These are phyloP conservation scores for Aphelinus atriplicis DNA, from an alignment of 1,140 invertebrate genomes.

Conservation along the genomic window DNA sequence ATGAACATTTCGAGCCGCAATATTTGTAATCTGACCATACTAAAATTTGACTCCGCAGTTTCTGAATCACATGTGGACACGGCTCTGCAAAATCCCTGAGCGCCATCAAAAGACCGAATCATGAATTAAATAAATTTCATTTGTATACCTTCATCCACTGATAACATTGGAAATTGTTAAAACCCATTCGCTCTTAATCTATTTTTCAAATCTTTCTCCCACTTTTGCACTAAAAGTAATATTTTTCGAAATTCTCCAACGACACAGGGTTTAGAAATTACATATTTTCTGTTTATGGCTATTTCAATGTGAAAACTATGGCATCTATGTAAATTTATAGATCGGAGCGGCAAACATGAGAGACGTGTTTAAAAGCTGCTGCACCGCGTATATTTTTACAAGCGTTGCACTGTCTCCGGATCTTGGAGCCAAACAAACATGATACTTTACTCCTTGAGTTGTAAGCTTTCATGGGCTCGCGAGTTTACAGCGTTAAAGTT, in stretches of 20 bases:
- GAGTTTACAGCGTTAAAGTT: constrained; percentile 3
- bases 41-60: constrained; percentile 46
- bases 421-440: constrained; percentile 50
- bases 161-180: no score
- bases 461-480: constrained; percentile 45
- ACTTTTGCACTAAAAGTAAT: no score
- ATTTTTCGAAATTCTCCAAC: no score
- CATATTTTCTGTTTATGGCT: no score
- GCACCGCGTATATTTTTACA: constrained; percentile 48
- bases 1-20: constrained; percentile 46
- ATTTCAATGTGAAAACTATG: no score
- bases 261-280: no score
- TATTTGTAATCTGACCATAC: constrained; percentile 47
- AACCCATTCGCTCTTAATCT: no score
- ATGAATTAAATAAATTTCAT: no score
- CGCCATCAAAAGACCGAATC: neutral
- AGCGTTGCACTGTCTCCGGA: constrained; percentile 40
- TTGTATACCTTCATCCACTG: no score
- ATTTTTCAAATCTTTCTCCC: no score
- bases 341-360: neutral
- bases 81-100: constrained; percentile 48
- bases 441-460: neutral
- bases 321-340: no score
- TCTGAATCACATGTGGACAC: constrained; percentile 46
- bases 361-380: constrained; percentile 4